These are phyloP conservation scores for Aphis gossypii DNA, from an alignment of 1,140 invertebrate genomes.

Conservation along the genomic window DNA sequence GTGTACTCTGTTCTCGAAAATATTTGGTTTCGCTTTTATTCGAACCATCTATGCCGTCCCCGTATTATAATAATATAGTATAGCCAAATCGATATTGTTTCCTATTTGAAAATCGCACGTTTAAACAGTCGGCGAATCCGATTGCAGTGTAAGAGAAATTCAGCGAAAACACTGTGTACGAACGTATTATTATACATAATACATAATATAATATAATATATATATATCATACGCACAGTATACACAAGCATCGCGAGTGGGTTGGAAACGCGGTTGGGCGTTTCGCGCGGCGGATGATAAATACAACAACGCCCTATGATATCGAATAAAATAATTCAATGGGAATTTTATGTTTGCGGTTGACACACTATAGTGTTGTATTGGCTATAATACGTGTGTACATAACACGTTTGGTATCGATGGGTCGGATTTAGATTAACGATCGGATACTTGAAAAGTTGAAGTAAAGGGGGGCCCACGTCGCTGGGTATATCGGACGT, in stretches of 20 bases:
- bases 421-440: neutral
- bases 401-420: neutral
- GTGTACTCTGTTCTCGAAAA: neutral
- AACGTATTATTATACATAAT: too few species aligned
- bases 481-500: neutral
- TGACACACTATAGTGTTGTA: neutral
- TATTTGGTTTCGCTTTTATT: neutral
- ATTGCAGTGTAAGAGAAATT: neutral
- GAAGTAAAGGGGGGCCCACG: neutral
- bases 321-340: neutral
- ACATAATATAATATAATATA: too few species aligned
- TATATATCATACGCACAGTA: neutral
- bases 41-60: too few species aligned
- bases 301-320: neutral
- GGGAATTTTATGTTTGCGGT: neutral
- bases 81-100: neutral
- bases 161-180: neutral
- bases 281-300: neutral
- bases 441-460: neutral
- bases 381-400: neutral
- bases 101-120: neutral
- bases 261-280: neutral
- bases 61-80: neutral
- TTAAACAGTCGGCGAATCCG: neutral
- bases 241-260: neutral